Conservation (phyloP, 2,113 vertebrate genomes). For the Junco hyemalis region DNA sequence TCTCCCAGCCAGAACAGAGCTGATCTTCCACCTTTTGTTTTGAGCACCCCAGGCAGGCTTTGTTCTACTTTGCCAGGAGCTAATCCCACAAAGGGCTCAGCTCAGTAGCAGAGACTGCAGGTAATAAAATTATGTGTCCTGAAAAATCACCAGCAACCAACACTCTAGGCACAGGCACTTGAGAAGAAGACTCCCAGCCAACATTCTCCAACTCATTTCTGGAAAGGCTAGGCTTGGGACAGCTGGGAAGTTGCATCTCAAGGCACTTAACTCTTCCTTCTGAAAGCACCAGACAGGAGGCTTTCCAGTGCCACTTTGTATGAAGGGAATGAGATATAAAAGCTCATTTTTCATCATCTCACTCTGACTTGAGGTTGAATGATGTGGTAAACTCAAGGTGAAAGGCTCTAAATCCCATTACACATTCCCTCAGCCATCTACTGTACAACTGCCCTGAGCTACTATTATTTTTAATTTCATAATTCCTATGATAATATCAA, state of each 20-base stretch:
- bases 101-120: background rate
- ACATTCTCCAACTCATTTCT: background rate
- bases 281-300: background rate
- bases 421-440: background rate
- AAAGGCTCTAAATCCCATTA: conserved; percentile 31
- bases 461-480: background rate
- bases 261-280: background rate
- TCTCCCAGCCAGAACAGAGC: background rate
- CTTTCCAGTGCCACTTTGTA: background rate
- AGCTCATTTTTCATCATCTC: background rate
- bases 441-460: background rate
- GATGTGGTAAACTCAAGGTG: background rate
- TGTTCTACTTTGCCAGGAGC: background rate
- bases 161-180: background rate
- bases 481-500: background rate
- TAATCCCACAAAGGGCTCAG: background rate
- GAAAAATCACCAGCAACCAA: background rate
- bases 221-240: background rate
- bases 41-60: background rate
- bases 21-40: background rate
- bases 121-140: background rate
- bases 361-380: background rate
- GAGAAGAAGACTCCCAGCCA: background rate
- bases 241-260: background rate
- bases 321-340: background rate